Evolutionary conservation across 2,113 vertebrate species (phyloP).

Genomic region (Aldabrachelys gigantea): DNA sequence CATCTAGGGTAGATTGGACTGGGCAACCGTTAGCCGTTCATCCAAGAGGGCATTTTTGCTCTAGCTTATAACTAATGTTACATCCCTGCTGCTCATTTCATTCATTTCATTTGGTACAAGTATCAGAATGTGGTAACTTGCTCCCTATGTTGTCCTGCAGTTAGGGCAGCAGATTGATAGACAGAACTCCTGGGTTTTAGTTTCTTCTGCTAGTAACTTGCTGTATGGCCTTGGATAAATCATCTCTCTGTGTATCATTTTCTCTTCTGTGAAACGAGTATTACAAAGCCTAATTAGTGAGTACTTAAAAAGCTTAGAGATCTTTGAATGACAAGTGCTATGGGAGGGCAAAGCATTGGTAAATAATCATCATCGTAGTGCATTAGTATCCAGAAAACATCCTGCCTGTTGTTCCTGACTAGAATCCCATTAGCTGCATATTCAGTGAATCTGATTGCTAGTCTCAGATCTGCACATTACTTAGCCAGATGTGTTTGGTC

Average conservation of each 20-base stretch:
- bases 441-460: rapidly evolving
- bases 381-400: not conserved
- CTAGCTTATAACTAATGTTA: not conserved
- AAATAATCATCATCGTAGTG: not conserved
- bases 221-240: not conserved
- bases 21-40: rapidly evolving
- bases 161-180: not conserved
- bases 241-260: not conserved
- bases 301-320: not conserved
- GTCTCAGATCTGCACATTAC: no score
- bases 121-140: not conserved
- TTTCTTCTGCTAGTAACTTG: not conserved
- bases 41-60: not conserved
- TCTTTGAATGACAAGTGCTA: not conserved
- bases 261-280: not conserved
- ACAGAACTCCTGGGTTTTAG: not conserved
- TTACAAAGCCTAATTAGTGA: not conserved
- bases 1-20: not conserved
- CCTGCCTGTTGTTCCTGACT: rapidly evolving
- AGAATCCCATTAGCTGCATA: rapidly evolving
- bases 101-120: not conserved
- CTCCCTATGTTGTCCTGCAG: not conserved
- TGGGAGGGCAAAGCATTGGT: not conserved
- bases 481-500: not conserved
- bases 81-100: not conserved